Evolutionary conservation across 2,797 vertebrate genomes (phyloP).

Genomic region (Myotis vivesi): DNA sequence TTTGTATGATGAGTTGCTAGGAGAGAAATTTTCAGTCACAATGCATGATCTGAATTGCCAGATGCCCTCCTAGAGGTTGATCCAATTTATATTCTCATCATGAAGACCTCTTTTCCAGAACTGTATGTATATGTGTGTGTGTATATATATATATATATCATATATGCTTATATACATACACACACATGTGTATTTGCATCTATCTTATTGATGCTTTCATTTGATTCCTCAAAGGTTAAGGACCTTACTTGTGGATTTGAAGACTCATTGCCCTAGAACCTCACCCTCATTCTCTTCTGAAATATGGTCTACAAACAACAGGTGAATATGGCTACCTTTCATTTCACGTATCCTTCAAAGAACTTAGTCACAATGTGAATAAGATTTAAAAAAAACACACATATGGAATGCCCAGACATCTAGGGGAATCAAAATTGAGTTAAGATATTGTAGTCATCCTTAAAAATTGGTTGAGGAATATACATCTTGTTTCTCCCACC

Average conservation of each 20-base stretch:
- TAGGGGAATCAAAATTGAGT: not conserved
- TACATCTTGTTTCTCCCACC: not conserved
- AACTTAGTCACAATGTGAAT: not conserved
- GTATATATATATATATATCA: not conserved
- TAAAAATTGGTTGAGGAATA: not conserved
- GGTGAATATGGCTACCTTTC: not conserved
- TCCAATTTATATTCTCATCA: not conserved
- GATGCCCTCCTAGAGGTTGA: not conserved
- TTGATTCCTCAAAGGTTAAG: not conserved
- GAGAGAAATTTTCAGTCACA: not conserved
- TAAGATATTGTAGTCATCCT: not conserved
- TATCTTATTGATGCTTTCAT: not conserved
- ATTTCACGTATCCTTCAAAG: not conserved
- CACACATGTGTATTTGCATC: not conserved
- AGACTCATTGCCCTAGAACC: not conserved
- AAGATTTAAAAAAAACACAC: not conserved
- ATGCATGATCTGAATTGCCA: not conserved
- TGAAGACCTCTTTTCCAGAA: not conserved
- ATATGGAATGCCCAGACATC: not conserved
- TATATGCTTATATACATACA: not conserved
- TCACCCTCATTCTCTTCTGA: not conserved
- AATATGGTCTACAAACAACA: not conserved
- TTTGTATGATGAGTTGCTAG: not conserved
- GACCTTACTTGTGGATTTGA: not conserved
- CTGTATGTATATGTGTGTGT: not conserved